Conservation (phyloP, 2,888 invertebrate genomes). For the Nemotelus pantherinus region DNA sequence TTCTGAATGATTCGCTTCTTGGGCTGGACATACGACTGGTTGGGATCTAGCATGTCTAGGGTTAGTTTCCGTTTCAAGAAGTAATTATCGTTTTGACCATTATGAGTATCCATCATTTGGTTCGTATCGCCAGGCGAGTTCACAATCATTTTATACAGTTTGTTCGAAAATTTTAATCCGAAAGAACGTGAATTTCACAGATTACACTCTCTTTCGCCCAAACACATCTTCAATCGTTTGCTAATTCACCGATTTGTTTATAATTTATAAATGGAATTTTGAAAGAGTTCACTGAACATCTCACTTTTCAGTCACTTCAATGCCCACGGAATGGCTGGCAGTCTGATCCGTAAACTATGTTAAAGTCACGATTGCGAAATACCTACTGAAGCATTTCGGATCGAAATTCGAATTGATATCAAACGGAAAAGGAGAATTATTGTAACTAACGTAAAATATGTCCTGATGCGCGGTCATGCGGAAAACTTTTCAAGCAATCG, state of each 20-base stretch:
- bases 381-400: constrained; percentile 41
- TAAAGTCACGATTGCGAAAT: constrained; percentile 41
- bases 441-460: constrained; percentile 45
- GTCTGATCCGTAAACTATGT: neutral
- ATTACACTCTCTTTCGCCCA: neutral
- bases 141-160: constrained; percentile 51
- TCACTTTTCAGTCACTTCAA: neutral
- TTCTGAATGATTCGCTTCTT: constrained; percentile 52
- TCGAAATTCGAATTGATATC: constrained; percentile 32
- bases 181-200: neutral
- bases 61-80: constrained; percentile 61
- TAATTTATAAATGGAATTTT: no score
- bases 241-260: no score
- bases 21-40: constrained; percentile 49
- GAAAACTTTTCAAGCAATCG: constrained; percentile 50
- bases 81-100: constrained; percentile 57
- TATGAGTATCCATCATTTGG: constrained; percentile 41
- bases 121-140: constrained; percentile 50
- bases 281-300: no score
- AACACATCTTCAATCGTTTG: neutral
- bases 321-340: neutral
- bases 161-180: neutral
- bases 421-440: constrained; percentile 27
- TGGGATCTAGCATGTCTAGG: constrained; percentile 42
- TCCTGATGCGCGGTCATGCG: constrained; percentile 60